These are phyloP conservation scores for Uloborus diversus DNA, from an alignment of 1,140 invertebrate species.

Conservation along the genomic window DNA sequence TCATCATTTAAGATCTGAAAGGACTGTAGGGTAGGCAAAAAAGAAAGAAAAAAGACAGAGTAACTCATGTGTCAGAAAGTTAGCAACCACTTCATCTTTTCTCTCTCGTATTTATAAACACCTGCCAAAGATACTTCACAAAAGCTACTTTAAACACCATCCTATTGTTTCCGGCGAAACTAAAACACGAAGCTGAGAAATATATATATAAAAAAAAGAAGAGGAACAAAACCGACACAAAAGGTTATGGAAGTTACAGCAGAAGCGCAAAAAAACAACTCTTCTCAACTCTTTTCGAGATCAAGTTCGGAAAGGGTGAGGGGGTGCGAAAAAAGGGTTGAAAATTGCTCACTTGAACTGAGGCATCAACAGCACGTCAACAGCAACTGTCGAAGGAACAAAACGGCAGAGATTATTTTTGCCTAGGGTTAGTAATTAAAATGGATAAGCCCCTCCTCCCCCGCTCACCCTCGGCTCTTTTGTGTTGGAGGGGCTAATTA, in stretches of 20 bases:
- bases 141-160: slow-evolving; percentile 54
- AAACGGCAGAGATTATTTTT: slow-evolving; percentile 53
- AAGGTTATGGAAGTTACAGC: slow-evolving; percentile 52
- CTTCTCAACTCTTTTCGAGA: slow-evolving; percentile 37
- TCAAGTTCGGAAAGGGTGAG: slow-evolving; percentile 20
- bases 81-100: slow-evolving; percentile 41
- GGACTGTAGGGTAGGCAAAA: slow-evolving; percentile 16
- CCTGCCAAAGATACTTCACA: slow-evolving; percentile 52
- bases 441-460: slow-evolving; percentile 46
- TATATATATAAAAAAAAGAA: slow-evolving; percentile 35
- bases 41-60: background rate
- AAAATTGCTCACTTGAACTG: slow-evolving; percentile 46
- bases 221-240: slow-evolving; percentile 51
- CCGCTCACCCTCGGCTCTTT: slow-evolving; percentile 13
- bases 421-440: slow-evolving; percentile 56
- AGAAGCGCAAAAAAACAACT: slow-evolving; percentile 43
- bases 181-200: slow-evolving; percentile 30
- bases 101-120: slow-evolving; percentile 42
- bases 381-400: slow-evolving; percentile 50
- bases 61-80: slow-evolving; percentile 44
- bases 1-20: slow-evolving; percentile 55
- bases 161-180: slow-evolving; percentile 35
- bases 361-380: slow-evolving; percentile 41
- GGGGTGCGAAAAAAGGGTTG: slow-evolving; percentile 49
- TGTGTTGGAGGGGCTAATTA: slow-evolving; percentile 50